Evolutionary conservation across 2,113 vertebrate species (phyloP), one percentile per base, ranked within the genome.

Genomic region (Poeciliopsis retropinna): DNA sequence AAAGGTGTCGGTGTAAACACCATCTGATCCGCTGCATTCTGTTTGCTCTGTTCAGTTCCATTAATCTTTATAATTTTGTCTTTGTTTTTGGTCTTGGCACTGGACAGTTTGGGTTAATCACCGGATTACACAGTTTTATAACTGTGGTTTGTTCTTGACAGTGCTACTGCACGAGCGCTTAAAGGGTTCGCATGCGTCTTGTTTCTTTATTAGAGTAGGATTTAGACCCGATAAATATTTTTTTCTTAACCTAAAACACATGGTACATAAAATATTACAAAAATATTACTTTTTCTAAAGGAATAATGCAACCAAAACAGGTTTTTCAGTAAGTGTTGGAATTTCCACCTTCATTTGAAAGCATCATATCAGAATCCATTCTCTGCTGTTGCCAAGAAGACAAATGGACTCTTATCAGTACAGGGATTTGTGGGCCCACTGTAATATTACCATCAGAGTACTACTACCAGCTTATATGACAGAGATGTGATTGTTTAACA

Each of bases 1-100:
- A 41, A 61, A 60, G 15, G 61, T 57, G 73, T 67, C 31, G 72
- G 64, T 62, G 72, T 39, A 84, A 76, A 77, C 72, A 67, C n/a
- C 73, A 72, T 82, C 81, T 80, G 61, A 65, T 65, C 28, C 13
- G n/a, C 1, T 29, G 2, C 41, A 29, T 54, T 72, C 12, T 31
- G 8, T 47, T 67, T 47, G 57, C 25, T 44, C 28, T 29, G 14
- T 73, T 70, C 62, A 66, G 19, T 15, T 64, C 25, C 34, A 17
- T 44, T 37, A 17, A 60, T 41, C 66, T 72, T 64, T 32, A 41
- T 32, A 25, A 63, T 34, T 54, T 73, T 47, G 5, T 47, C 17
- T 47, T 47, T 47, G 14, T 17, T 47, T 47, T 47, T 47, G 44
- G 44, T 7, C 17, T 19, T 1, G 44, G 5, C 51, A n/a, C 25